Evolutionary conservation across 2,888 invertebrate species (phyloP).

Genomic region (Mesorhabditis belari): DNA sequence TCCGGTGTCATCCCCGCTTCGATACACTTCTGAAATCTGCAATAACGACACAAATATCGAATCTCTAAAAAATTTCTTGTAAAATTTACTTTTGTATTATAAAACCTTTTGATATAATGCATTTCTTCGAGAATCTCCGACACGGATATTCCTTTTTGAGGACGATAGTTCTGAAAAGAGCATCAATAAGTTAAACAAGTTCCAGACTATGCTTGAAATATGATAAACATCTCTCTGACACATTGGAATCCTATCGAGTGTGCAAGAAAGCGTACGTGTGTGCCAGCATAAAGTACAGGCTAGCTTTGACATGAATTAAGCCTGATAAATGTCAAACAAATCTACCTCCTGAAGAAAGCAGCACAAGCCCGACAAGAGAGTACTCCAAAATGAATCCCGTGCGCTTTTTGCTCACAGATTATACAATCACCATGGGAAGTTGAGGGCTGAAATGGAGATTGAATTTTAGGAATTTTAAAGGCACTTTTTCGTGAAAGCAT

Average conservation of each 20-base stretch:
- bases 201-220: not conserved
- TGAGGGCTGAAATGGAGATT: not conserved
- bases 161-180: not conserved
- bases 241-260: too few species aligned
- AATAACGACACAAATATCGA: not conserved
- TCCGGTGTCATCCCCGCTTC: not conserved
- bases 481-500: too few species aligned
- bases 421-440: slow-evolving; percentile 4
- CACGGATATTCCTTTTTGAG: not conserved
- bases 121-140: not conserved
- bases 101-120: not conserved
- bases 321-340: too few species aligned
- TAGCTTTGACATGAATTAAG: too few species aligned
- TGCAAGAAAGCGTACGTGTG: too few species aligned
- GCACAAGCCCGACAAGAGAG: slow-evolving; percentile 11
- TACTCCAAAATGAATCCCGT: slow-evolving; percentile 13
- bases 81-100: not conserved
- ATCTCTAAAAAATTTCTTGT: not conserved
- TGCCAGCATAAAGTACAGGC: too few species aligned
- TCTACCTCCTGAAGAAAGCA: slow-evolving; percentile 10
- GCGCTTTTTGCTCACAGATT: slow-evolving; percentile 7
- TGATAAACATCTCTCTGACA: not conserved
- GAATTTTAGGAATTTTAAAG: not conserved
- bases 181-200: not conserved
- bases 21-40: not conserved